Base-by-base conservation (phyloP, 1,140 invertebrate genomes). In the Drosophila melanica region DNA sequence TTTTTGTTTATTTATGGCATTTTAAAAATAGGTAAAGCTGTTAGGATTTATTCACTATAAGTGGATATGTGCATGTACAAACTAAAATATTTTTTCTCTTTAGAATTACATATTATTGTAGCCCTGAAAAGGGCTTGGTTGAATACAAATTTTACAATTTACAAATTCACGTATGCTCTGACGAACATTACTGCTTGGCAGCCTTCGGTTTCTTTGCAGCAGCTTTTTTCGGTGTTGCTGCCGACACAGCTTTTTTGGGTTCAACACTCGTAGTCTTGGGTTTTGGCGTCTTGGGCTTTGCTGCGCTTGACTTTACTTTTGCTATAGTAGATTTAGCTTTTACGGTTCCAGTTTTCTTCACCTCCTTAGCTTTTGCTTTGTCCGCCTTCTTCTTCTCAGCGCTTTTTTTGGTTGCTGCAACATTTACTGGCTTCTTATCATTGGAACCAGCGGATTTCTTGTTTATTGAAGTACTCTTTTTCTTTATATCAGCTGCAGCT, bases 391-490 rank as follows among this genome's bases (percentile, higher is more conserved):
- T 70, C 33, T 78, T 78, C 37, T 77, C 70, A 27, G 58, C 67
- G 10, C 73, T 81, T 59, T 79, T 80, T 1, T 59, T 72, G 16
- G 50, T 67, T 10, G 64, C 67, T 54, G 90, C 53, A 0, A 69
- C 50, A 18, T 73, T 77, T n/a, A 48, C 63, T 6, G 76, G 16
- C 33, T 79, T 78, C 30, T 79, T 79, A 6, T 76, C 74, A 14
- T 63, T 69, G 11, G 82, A 76, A 14, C 86, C 87, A 30, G 85
- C 76, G 18, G 80, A 55, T 63, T 84, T 79, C 33, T 35, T 35
- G 9, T 9, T 35, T 9, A 2, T 35, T 2, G 33, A 35, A 9
- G 33, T 35, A 11, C 9, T 35, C 3, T 11, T 35, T 35, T 77
- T 74, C 33, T 51, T 68, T 41, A 18, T 18, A n/a, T n/a, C n/a